phyloP scores from a whole-genome alignment of 2,113 vertebrate genomes.

The Sardina pilchardus region DNA sequence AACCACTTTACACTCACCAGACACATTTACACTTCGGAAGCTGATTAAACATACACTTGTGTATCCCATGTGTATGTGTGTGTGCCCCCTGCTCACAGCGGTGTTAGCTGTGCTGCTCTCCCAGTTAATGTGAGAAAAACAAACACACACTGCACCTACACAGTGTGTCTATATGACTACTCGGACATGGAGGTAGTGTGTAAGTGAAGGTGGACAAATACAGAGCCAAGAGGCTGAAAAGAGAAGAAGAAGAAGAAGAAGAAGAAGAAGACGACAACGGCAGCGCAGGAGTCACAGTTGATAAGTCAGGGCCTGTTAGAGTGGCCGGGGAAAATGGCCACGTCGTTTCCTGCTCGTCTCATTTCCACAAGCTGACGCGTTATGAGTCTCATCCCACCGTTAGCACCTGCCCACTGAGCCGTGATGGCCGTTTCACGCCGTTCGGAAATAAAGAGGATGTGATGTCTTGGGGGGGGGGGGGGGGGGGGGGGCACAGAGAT shows the following conservation, averaged over 20 bases:
- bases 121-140: too few relatives aligned
- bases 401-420: not conserved
- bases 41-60: not conserved
- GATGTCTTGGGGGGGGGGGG: not conserved
- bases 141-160: too few relatives aligned
- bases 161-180: too few relatives aligned
- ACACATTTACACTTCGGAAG: not conserved
- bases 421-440: not conserved
- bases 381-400: not conserved
- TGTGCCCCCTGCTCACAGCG: not conserved
- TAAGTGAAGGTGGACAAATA: not conserved
- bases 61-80: not conserved
- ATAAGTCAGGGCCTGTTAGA: not conserved
- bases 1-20: not conserved
- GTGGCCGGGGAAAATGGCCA: not conserved
- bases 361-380: slow-evolving; percentile 1
- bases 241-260: not conserved
- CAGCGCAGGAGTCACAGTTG: not conserved
- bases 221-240: not conserved
- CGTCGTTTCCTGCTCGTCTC: not conserved
- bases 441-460: not conserved
- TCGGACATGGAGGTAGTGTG: too few relatives aligned
- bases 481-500: not conserved
- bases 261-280: too few relatives aligned
- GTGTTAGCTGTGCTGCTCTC: not conserved